Conservation (phyloP, 1,140 invertebrate species). For the Apis mellifera region Amel_HAv3.1 CM009940.2:3478501-3479000, state of each 20-base stretch:
- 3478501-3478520: not conserved
- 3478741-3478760: conserved; percentile 7
- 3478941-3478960: not conserved
- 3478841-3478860: conserved; percentile 16
- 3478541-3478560: not conserved
- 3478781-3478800: not conserved
- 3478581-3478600: conserved; percentile 20
- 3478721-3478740: conserved; percentile 37
- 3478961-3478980: conserved; percentile 20
- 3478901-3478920: conserved; percentile 34
- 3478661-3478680: conserved; percentile 48
- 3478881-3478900: conserved; percentile 41
- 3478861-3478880: conserved; percentile 33
- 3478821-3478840: not conserved
- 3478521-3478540: not conserved
- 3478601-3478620: conserved; percentile 31
- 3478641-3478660: conserved; percentile 42
- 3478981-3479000: conserved; percentile 4
- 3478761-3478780: conserved; percentile 29
- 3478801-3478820: not conserved
- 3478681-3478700: conserved; percentile 13
- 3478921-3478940: conserved; percentile 12
- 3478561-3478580: conserved; percentile 28
- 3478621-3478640: conserved; percentile 22
- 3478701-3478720: not conserved